Evolutionary conservation across 1,140 invertebrate genomes (phyloP).

Genomic region (Rhyacophila brunnea): DNA sequence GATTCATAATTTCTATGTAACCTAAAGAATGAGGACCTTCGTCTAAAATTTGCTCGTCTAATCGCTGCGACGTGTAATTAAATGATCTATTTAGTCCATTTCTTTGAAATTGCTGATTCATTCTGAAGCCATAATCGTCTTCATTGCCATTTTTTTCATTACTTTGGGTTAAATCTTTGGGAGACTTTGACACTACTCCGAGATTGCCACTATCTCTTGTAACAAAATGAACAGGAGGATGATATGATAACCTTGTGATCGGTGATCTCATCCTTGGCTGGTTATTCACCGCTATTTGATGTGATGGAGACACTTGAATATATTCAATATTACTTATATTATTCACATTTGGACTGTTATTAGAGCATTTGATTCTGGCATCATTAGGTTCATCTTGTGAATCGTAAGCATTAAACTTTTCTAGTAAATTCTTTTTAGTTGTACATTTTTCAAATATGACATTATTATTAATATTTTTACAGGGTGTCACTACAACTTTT

Average conservation of each 20-base stretch:
- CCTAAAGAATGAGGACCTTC: conserved; percentile 51
- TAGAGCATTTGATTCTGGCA: conserved; percentile 1
- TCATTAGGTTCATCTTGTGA: conserved; percentile 1
- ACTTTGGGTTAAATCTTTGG: conserved; percentile 2
- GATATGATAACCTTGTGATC: conserved; percentile 42
- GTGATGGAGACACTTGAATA: conserved; percentile 49
- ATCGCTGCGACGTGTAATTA: conserved; percentile 47
- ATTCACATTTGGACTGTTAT: background rate
- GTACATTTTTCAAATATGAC: conserved; percentile 27
- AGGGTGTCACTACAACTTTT: conserved; percentile 26
- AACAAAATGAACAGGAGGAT: conserved; percentile 24
- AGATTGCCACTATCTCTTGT: conserved; percentile 6
- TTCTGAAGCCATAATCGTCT: conserved; percentile 14
- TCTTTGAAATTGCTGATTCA: conserved; percentile 44
- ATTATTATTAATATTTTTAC: conserved; percentile 32
- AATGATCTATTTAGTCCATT: conserved; percentile 52
- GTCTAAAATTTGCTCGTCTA: conserved; percentile 52
- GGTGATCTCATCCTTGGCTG: conserved; percentile 52
- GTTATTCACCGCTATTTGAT: conserved; percentile 52
- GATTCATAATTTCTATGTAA: conserved; percentile 43
- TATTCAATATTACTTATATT: conserved; percentile 49
- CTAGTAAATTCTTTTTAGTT: conserved; percentile 28
- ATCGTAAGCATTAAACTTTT: conserved; percentile 17
- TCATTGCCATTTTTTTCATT: conserved; percentile 12
- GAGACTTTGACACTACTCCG: background rate